Conservation (phyloP, 2,797 vertebrate genomes). For the Lepilemur ruficaudatus region DNA sequence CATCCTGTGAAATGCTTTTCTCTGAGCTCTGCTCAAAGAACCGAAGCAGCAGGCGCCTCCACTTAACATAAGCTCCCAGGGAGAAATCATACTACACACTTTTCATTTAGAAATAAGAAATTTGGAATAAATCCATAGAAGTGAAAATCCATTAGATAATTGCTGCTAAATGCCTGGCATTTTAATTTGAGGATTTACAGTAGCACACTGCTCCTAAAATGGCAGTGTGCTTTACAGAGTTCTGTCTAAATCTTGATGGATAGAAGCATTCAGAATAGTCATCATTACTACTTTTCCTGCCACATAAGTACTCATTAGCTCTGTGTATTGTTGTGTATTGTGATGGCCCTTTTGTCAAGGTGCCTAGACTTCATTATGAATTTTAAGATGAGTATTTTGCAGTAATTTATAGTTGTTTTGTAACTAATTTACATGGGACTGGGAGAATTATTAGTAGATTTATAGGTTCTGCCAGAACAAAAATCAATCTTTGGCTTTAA, state of each 20-base stretch:
- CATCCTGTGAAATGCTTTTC: slow-evolving; percentile 43
- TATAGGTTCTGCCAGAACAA: neutral
- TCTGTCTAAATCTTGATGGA: neutral
- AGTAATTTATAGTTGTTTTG: neutral
- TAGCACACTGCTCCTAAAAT: slow-evolving; percentile 21
- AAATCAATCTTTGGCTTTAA: neutral
- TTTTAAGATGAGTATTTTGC: slow-evolving; percentile 22
- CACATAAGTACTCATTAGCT: neutral
- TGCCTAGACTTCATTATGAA: slow-evolving; percentile 17
- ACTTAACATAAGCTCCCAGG: neutral
- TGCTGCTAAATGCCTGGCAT: slow-evolving; percentile 45
- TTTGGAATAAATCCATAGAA: slow-evolving; percentile 50
- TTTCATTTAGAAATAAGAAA: slow-evolving; percentile 13
- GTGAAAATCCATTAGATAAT: slow-evolving; percentile 40
- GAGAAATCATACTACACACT: neutral
- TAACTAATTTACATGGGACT: neutral
- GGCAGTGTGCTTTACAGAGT: neutral
- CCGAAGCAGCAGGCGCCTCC: neutral
- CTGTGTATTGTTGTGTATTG: no score
- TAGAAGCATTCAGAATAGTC: neutral
- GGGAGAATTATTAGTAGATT: neutral
- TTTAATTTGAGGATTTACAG: neutral
- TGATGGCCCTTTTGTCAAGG: neutral
- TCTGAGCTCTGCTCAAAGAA: neutral
- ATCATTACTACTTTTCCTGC: neutral